Conservation (phyloP, 2,797 vertebrate species). For the Danionella dracula region DNA sequence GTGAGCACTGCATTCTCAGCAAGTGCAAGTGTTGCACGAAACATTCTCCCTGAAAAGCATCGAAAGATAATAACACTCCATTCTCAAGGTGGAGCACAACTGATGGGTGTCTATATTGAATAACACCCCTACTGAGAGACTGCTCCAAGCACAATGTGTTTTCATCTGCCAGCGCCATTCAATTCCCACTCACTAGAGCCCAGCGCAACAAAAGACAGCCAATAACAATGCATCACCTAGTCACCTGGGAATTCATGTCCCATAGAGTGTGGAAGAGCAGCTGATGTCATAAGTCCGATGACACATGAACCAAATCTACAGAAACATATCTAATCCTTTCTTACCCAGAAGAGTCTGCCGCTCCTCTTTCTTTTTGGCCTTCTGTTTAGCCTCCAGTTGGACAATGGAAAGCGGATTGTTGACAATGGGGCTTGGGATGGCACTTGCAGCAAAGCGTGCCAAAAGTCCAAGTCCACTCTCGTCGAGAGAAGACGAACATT, state of each 20-base stretch:
- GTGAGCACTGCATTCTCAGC: slow-evolving; percentile 14
- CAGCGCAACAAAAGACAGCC: slow-evolving; percentile 1
- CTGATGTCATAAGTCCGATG: slow-evolving; percentile 21
- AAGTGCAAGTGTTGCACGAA: neutral
- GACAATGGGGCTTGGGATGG: slow-evolving; percentile 79
- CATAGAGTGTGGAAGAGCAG: slow-evolving; percentile 11
- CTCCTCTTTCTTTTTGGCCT: slow-evolving; percentile 84
- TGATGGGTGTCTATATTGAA: slow-evolving; percentile 45
- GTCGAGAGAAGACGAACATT: slow-evolving; percentile 72
- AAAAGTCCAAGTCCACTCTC: slow-evolving; percentile 91
- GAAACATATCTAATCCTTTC: neutral
- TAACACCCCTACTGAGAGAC: slow-evolving; percentile 39
- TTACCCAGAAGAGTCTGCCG: slow-evolving; percentile 86
- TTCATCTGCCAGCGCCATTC: slow-evolving; percentile 41
- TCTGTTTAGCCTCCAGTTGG: slow-evolving; percentile 82
- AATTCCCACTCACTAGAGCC: slow-evolving; percentile 13
- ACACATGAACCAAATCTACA: neutral
- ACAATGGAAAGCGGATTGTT: slow-evolving; percentile 75
- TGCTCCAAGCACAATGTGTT: slow-evolving; percentile 39
- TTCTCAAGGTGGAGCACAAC: slow-evolving; percentile 38
- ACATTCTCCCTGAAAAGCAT: neutral
- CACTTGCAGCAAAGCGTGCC: slow-evolving; percentile 88
- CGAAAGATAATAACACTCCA: slow-evolving; percentile 33
- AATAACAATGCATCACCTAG: slow-evolving; percentile 27
- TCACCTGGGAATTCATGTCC: slow-evolving; percentile 27